phyloP scores from a whole-genome alignment of 2,797 vertebrate species.

The Trachops cirrhosus region DNA sequence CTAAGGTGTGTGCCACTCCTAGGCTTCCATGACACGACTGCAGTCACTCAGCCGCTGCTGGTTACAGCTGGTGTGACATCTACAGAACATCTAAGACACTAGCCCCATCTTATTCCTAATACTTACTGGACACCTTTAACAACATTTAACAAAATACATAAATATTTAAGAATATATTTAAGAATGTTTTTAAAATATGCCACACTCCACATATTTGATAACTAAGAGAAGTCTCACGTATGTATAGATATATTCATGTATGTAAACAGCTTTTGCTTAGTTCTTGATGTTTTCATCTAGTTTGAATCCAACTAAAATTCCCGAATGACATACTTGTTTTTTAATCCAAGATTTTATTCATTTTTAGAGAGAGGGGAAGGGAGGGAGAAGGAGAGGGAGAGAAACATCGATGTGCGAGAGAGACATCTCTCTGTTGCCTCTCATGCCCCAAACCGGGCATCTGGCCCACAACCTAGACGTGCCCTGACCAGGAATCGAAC shows the following conservation, averaged over 20 bases:
- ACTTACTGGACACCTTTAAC: background rate
- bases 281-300: background rate
- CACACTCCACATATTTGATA: background rate
- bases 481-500: background rate
- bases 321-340: background rate
- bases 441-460: background rate
- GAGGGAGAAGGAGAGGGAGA: background rate
- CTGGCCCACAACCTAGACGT: background rate
- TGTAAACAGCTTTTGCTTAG: background rate
- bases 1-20: background rate
- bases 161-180: background rate
- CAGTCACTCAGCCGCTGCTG: background rate
- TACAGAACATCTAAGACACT: background rate
- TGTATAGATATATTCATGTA: background rate
- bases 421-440: background rate
- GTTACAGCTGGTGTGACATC: background rate
- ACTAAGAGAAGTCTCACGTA: background rate
- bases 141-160: background rate
- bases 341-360: background rate
- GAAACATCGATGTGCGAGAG: background rate
- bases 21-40: background rate
- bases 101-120: background rate
- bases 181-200: background rate
- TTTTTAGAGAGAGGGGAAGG: background rate
- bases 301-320: conserved; percentile 28